Evolutionary conservation across 2,113 vertebrate genomes (phyloP).

Genomic region (Heterochromis multidens): DNA sequence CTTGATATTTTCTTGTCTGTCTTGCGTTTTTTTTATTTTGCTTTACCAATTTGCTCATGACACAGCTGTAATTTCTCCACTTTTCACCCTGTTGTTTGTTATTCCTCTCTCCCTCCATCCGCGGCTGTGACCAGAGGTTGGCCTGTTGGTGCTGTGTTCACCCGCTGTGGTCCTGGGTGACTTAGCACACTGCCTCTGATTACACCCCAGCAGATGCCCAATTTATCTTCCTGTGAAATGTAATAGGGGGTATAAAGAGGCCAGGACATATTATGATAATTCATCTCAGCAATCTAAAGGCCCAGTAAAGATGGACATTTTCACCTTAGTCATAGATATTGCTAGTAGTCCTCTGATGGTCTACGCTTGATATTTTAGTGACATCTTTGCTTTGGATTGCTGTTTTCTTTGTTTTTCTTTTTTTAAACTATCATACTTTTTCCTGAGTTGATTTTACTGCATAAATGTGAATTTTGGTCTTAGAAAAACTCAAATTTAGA

Average conservation of each 20-base stretch:
- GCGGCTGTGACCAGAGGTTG: conserved; percentile 23
- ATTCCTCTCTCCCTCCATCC: not conserved
- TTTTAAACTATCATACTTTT: too few relatives aligned
- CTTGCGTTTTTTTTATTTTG: not conserved
- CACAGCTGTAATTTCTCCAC: not conserved
- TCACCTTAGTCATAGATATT: not conserved
- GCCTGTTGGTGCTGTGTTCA: conserved; percentile 32
- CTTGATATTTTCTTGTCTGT: not conserved
- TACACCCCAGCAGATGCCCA: conserved; percentile 44
- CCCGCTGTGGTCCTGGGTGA: conserved; percentile 45
- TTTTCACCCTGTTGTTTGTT: not conserved
- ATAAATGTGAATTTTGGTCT: not conserved
- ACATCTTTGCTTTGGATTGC: not conserved
- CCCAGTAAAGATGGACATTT: conserved; percentile 6
- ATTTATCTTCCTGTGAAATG: conserved; percentile 46
- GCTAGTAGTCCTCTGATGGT: not conserved
- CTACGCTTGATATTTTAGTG: not conserved
- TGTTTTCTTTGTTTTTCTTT: not conserved
- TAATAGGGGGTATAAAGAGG: conserved; percentile 4
- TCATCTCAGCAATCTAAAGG: not conserved
- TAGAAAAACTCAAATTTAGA: not conserved
- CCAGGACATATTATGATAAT: conserved; percentile 37
- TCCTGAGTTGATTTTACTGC: not conserved
- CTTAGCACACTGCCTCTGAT: conserved; percentile 52
- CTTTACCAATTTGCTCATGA: not conserved